Conservation (phyloP, 1,140 invertebrate species). For the Brachionus asplanchnoidis region DNA sequence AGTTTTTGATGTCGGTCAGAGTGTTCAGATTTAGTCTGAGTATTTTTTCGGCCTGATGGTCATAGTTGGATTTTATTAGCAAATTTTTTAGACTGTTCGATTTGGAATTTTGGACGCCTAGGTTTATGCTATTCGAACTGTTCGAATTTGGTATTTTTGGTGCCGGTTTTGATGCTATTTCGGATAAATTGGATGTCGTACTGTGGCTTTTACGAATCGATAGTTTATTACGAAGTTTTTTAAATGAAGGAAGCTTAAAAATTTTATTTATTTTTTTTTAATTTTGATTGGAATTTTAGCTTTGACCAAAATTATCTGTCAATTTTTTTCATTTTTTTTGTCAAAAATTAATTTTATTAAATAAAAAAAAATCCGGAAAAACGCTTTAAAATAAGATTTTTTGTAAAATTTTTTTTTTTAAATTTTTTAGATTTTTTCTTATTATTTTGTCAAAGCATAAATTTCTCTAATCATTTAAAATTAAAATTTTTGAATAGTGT, state of each 20-base stretch:
- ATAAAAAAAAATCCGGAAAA: neutral
- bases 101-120: neutral
- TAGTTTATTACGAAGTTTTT: slow-evolving; percentile 12
- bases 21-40: neutral
- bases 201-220: slow-evolving; percentile 33
- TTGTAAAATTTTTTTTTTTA: no score
- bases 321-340: neutral
- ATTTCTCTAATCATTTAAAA: no score
- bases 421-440: no score
- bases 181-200: slow-evolving; percentile 18
- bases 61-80: neutral
- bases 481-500: no score
- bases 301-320: neutral
- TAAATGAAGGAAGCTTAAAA: slow-evolving; percentile 26
- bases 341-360: neutral
- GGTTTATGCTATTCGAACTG: neutral
- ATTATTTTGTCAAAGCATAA: no score
- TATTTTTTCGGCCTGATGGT: neutral
- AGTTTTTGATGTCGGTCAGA: neutral
- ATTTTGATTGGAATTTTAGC: neutral
- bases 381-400: no score
- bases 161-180: neutral
- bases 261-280: neutral
- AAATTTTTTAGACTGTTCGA: neutral
- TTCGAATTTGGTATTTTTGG: slow-evolving; percentile 13